Base-by-base conservation (phyloP, 1,140 invertebrate genomes). In the Drosophila busckii region DNA sequence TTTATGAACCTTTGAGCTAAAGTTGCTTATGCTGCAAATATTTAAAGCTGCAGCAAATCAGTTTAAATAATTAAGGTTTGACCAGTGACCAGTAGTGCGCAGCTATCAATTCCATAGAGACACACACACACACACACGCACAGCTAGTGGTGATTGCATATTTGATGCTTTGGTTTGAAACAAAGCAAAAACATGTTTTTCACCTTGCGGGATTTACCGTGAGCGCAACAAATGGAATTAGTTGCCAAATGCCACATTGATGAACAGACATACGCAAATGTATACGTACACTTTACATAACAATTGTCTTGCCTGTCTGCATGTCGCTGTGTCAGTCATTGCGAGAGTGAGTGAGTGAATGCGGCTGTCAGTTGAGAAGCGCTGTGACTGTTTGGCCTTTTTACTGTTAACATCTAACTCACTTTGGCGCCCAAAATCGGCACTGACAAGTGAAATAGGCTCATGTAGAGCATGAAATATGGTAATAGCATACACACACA, bases 391-490 rank as follows among this genome's bases (percentile, higher is more conserved):
- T 13, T 9, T 17, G 3, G 41, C 17, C 52, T 26, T 42, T 31
- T 41, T 44, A 16, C 29, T 16, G 32, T 40, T 44, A 67, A 82
- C 66, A 60, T 65, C 54, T 65, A 54, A 78, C 63, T 65, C 62
- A 68, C 46, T 56, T 52, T 28, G 13, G 35, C 46, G 40, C 52
- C 55, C 34, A 53, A 62, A 58, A 75, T 34, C 48, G 64, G 31
- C 62, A 17, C 68, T 61, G 68, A 55, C 71, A 82, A 65, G 46
- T 58, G 65, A 50, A 82, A 70, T 66, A 55, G 73, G 60, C 75
- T 67, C 45, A 46, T 82, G 53, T 52, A 61, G 80, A 53, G 75
- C 75, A 80, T 80, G 75, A 80, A 69, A 68, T 80, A 80, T 82
- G 75, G 75, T 82, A 80, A 80, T 80, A 56, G 64, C 54, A 41